Conservation (phyloP, 2,797 vertebrate species). For the Epinephelus awoara region DNA sequence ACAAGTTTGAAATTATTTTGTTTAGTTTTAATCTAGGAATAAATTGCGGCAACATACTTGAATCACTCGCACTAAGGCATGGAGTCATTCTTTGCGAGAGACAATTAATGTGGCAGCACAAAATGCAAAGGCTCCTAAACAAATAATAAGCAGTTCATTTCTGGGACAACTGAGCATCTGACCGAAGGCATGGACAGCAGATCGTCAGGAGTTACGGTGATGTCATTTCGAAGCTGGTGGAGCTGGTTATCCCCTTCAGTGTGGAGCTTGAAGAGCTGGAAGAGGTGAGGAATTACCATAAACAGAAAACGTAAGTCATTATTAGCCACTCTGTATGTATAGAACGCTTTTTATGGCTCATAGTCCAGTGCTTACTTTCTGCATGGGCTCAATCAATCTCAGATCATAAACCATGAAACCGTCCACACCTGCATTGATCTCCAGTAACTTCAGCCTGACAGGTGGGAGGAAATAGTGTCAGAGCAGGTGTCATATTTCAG, state of each 20-base stretch:
- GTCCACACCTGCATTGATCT: conserved; percentile 89
- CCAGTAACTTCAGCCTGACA: conserved; percentile 86
- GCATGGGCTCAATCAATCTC: conserved; percentile 89
- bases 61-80: background rate
- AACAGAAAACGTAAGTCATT: background rate
- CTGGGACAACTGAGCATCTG: conserved; percentile 28
- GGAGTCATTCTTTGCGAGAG: background rate
- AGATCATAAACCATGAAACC: conserved; percentile 92
- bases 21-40: background rate
- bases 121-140: too few species aligned
- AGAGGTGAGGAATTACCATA: background rate
- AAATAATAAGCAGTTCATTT: background rate
- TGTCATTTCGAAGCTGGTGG: conserved; percentile 73
- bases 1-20: background rate
- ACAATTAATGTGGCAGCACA: background rate
- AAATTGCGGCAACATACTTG: background rate
- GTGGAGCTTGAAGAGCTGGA: conserved; percentile 83
- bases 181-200: conserved; percentile 85
- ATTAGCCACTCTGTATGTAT: background rate
- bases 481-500: background rate
- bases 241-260: conserved; percentile 83
- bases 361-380: conserved; percentile 75
- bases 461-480: background rate
- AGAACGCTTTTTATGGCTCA: background rate
- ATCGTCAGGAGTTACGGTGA: conserved; percentile 77